phyloP scores from a whole-genome alignment of 2,888 invertebrate genomes.

The Drosophila imparisetae region DNA sequence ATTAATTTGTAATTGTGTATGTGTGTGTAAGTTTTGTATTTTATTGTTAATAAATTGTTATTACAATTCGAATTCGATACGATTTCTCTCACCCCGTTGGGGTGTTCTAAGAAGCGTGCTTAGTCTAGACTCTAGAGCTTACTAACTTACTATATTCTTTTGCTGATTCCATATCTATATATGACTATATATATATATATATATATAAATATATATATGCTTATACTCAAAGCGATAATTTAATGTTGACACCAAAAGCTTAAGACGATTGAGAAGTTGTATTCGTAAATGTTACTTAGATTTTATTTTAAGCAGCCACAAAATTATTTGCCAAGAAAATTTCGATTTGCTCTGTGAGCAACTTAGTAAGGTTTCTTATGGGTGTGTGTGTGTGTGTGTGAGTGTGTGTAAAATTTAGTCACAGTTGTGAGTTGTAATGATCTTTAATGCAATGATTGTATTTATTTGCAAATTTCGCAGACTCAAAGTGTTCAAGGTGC shows the following conservation, averaged over 20 bases:
- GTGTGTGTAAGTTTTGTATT: constrained; percentile 44
- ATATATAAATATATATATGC: constrained; percentile 19
- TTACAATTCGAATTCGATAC: constrained; percentile 38
- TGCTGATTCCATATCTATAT: constrained; percentile 8
- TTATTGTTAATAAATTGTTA: constrained; percentile 41
- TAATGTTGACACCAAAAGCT: constrained; percentile 60
- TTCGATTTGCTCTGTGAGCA: constrained; percentile 61
- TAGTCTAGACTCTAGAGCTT: constrained; percentile 57
- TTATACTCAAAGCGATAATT: constrained; percentile 41
- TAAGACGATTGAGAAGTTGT: constrained; percentile 45
- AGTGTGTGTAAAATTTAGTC: constrained; percentile 57
- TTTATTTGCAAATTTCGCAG: constrained; percentile 49
- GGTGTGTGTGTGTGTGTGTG: constrained; percentile 31
- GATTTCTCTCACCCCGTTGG: constrained; percentile 39
- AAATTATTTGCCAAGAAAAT: constrained; percentile 61
- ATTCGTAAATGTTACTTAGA: constrained; percentile 26
- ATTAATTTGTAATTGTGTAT: constrained; percentile 77
- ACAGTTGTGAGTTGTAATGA: constrained; percentile 68
- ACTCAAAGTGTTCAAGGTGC: constrained; percentile 38
- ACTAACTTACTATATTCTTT: constrained; percentile 33
- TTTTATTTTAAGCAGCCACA: constrained; percentile 80
- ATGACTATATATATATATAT: constrained; percentile 1
- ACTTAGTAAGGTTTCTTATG: constrained; percentile 38
- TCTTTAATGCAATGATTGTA: constrained; percentile 61
- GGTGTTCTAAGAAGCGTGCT: constrained; percentile 72